Percentiles rank a stretch among this genome's conserved stretches.
These are phyloP conservation scores for Stylophora pistillata DNA, from an alignment of 64 coral and sea anemone species.

Conservation along the genomic window DNA sequence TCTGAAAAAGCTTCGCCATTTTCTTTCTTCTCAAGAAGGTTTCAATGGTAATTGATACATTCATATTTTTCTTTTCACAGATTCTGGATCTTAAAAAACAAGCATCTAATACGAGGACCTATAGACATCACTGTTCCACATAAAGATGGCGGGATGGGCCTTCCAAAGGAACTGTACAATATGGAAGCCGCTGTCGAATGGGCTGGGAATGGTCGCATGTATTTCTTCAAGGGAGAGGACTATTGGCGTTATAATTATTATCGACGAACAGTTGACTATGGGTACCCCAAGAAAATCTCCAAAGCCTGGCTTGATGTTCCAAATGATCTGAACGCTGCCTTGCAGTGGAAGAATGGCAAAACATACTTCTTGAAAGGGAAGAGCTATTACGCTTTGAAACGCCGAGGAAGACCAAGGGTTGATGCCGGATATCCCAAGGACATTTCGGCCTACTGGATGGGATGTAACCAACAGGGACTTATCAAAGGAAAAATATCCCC, in stretches of 20 bases:
- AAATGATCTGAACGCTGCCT: conserved; percentile 62
- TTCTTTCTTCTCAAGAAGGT: neutral
- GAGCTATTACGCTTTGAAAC: conserved; percentile 20
- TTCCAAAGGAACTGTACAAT: conserved; percentile 43
- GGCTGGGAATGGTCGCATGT: conserved; percentile 64
- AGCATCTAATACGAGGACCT: neutral
- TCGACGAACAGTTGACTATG: conserved; percentile 13
- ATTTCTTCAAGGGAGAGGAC: conserved; percentile 83
- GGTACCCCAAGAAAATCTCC: conserved; percentile 64
- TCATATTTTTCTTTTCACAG: conserved; percentile 10
- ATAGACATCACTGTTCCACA: conserved; percentile 29
- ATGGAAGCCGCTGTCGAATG: conserved; percentile 84
- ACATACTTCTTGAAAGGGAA: conserved; percentile 79
- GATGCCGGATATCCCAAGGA: conserved; percentile 20
- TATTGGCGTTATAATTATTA: conserved; percentile 74
- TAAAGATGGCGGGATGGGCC: neutral
- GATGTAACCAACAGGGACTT: neutral
- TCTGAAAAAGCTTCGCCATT: neutral
- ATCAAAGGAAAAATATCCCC: conserved; percentile 44
- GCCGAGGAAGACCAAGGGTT: neutral
- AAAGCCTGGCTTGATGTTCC: conserved; percentile 36
- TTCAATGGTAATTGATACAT: neutral
- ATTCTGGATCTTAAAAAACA: conserved; percentile 66
- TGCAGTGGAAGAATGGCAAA: conserved; percentile 72
- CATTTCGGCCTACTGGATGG: conserved; percentile 59